Base-by-base conservation (phyloP, 2,888 invertebrate genomes). In the Agrypnus murinus region DNA sequence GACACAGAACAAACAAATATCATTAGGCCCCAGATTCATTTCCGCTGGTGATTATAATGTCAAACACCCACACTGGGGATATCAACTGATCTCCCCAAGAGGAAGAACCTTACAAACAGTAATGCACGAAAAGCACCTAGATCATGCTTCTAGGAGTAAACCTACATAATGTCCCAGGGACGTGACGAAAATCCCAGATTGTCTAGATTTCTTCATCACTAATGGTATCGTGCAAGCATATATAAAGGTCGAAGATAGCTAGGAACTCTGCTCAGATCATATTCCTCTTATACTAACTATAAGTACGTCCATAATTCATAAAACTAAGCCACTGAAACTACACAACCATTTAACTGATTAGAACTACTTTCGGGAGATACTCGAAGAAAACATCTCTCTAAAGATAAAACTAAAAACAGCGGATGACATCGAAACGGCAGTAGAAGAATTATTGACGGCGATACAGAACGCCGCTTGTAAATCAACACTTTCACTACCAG, bases 341-440 rank as follows among this genome's bases (percentile, higher is more conserved):
- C 31, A 53, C 34, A 53, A 53, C 31, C 9, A 53, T n/a, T 15
- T 46, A 46, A 46, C 46, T 46, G 46, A 57, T 57, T 57, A 14
- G 57, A 36, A 57, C 40, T 17, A 38, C 19, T 58, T 58, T 38
- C 40, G 58, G 17, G 58, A 46, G 38, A 38, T 36, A 58, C 38
- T 58, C 12, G 40, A 14, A 58, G 40, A 19, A 58, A 58, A 38
- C 58, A 58, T 38, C 34, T 36, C 57, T 57, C 12, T 58, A 58
- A 57, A n/a, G n/a, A n/a, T n/a, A n/a, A n/a, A n/a, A n/a, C n/a
- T n/a, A n/a, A n/a, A n/a, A n/a, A n/a, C n/a, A n/a, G n/a, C n/a
- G n/a, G n/a, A n/a, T n/a, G n/a, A n/a, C n/a, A n/a, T n/a, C n/a
- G n/a, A n/a, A n/a, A 57, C 34, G 15, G 57, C 36, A 38, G 57